These are phyloP conservation scores for Diuraphis noxia DNA, from an alignment of 1,140 invertebrate species.

Conservation along the genomic window DNA sequence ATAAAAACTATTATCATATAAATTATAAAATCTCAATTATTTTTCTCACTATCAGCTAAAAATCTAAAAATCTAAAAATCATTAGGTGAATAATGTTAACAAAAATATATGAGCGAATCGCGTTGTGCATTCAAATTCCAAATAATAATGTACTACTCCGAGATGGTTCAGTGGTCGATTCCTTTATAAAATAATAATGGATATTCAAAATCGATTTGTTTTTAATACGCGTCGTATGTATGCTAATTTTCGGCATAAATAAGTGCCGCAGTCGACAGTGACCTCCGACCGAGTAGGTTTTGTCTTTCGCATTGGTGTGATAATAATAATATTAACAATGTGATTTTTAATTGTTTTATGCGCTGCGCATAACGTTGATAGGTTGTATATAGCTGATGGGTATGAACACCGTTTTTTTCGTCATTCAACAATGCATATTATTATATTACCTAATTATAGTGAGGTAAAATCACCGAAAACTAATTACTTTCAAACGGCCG, in stretches of 20 bases:
- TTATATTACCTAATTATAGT: background rate
- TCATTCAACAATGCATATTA: background rate
- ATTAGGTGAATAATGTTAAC: background rate
- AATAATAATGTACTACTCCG: background rate
- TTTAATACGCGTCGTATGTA: background rate
- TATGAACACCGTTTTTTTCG: background rate
- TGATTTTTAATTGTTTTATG: background rate
- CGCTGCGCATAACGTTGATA: background rate
- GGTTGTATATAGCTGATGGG: background rate
- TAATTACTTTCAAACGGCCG: background rate
- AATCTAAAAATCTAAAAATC: too few species aligned
- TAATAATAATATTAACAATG: background rate
- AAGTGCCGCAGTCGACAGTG: background rate
- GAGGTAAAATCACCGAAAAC: background rate
- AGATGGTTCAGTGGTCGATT: background rate
- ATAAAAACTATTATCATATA: too few species aligned
- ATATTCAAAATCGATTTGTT: background rate
- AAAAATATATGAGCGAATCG: background rate
- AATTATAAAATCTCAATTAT: background rate
- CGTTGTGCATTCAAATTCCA: background rate
- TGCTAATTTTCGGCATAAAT: background rate
- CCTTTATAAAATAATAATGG: background rate
- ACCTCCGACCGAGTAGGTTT: background rate
- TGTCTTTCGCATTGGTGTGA: background rate
- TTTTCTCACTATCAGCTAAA: background rate